These are phyloP conservation scores for Bemisia tabaci DNA, from an alignment of 1,140 invertebrate species.

Conservation along the genomic window DNA sequence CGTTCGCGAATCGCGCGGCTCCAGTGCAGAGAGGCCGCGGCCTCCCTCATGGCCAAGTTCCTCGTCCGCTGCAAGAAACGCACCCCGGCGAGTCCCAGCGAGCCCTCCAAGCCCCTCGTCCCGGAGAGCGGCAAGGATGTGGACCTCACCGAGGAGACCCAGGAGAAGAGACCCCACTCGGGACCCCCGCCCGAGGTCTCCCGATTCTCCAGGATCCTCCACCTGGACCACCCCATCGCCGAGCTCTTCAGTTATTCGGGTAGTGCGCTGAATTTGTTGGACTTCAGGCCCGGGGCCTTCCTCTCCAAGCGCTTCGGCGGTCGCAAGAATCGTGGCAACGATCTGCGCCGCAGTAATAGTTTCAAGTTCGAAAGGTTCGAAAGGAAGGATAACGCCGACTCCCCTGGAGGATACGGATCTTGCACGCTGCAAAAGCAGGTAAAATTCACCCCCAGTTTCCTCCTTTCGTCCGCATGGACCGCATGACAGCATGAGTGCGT, in stretches of 20 bases:
- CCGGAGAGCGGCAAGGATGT: neutral
- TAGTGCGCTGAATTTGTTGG: constrained; percentile 10
- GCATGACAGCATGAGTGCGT: too few relatives aligned
- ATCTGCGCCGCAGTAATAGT: constrained; percentile 66
- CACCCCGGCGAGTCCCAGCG: neutral
- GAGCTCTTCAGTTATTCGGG: neutral
- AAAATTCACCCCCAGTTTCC: too few relatives aligned
- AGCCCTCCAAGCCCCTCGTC: neutral
- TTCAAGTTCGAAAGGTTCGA: constrained; percentile 72
- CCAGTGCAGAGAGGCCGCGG: too few relatives aligned
- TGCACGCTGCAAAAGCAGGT: constrained; percentile 13
- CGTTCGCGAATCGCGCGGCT: too few relatives aligned
- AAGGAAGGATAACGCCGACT: constrained; percentile 39
- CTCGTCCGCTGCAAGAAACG: neutral
- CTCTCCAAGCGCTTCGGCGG: constrained; percentile 20
- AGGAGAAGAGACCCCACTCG: neutral
- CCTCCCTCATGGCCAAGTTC: neutral
- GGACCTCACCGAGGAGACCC: neutral
- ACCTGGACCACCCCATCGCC: neutral
- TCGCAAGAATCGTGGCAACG: constrained; percentile 45
- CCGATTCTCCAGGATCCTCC: neutral
- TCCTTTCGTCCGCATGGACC: too few relatives aligned
- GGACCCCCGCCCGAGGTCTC: neutral
- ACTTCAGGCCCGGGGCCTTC: constrained; percentile 12
- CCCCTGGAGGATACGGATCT: neutral